Conservation (phyloP, 2,888 invertebrate genomes). For the Halictus ligatus region DNA sequence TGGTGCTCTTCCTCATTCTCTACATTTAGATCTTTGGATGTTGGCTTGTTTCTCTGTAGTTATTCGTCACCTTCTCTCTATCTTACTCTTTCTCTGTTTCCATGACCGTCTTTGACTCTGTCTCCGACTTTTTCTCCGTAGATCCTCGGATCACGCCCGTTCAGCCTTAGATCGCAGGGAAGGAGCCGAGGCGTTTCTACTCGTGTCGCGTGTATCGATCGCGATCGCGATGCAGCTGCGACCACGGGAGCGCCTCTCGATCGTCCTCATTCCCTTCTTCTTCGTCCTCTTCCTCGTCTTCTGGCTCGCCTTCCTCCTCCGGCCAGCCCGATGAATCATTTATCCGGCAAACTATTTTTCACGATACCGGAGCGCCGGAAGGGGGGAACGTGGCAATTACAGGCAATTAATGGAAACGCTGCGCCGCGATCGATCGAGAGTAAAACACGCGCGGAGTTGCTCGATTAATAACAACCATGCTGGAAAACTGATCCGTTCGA, state of each 20-base stretch:
- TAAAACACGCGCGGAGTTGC: neutral
- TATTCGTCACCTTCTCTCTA: neutral
- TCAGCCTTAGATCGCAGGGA: slow-evolving; percentile 61
- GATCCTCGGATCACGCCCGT: neutral
- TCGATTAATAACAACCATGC: neutral
- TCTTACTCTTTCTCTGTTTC: neutral
- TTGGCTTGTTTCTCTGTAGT: neutral
- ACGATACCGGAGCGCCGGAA: slow-evolving; percentile 2
- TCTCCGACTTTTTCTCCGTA: neutral
- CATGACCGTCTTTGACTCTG: neutral
- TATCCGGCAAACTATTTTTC: slow-evolving; percentile 31
- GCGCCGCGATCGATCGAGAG: neutral
- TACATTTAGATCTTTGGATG: neutral
- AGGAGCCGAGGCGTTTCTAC: slow-evolving; percentile 62
- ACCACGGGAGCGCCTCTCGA: slow-evolving; percentile 21
- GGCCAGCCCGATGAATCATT: slow-evolving; percentile 37
- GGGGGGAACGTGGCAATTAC: slow-evolving; percentile 14
- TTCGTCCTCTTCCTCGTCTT: neutral
- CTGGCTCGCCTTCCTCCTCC: neutral
- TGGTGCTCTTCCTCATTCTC: neutral
- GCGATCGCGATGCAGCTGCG: slow-evolving; percentile 40
- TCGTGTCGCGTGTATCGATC: slow-evolving; percentile 59
- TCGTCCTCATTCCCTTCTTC: neutral
- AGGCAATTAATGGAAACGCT: slow-evolving; percentile 36
- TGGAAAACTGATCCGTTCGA: neutral